A percentile compares a stretch with the other conserved stretches of the same genome.
Evolutionary conservation across 1,140 invertebrate species (phyloP).

Genomic region (Drosophila sp.): DNA sequence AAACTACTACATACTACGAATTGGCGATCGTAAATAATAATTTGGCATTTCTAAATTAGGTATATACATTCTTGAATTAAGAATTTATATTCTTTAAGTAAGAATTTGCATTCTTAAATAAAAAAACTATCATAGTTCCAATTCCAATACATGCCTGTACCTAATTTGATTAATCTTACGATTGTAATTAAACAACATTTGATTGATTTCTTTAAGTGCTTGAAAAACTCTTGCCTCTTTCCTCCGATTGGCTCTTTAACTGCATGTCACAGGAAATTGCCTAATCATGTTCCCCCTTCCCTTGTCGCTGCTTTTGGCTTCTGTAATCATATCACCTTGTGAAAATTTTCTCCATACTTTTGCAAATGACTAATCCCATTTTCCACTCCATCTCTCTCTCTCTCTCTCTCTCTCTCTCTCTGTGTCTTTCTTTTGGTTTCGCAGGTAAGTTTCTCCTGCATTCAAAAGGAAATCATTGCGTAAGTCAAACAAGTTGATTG

Average conservation of each 20-base stretch:
- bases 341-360: conserved; percentile 37
- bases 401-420: conserved; percentile 29
- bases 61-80: too few relatives aligned
- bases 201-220: conserved; percentile 7
- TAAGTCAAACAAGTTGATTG: conserved; percentile 70
- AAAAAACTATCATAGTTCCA: too few relatives aligned
- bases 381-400: conserved; percentile 22
- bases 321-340: conserved; percentile 50
- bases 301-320: conserved; percentile 41
- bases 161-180: too few relatives aligned
- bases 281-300: conserved; percentile 59
- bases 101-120: too few relatives aligned
- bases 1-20: too few relatives aligned
- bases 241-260: conserved; percentile 11
- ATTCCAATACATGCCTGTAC: too few relatives aligned
- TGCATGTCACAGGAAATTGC: conserved; percentile 73
- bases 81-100: too few relatives aligned
- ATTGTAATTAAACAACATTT: not conserved
- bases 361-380: conserved; percentile 53
- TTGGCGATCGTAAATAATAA: too few relatives aligned
- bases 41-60: too few relatives aligned
- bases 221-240: conserved; percentile 18
- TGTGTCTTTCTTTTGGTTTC: conserved; percentile 35
- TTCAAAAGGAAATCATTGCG: conserved; percentile 70
- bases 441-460: conserved; percentile 60